These are phyloP conservation scores for Apodemus speciosus DNA, from an alignment of 2,113 vertebrate species.

Conservation along the genomic window DNA sequence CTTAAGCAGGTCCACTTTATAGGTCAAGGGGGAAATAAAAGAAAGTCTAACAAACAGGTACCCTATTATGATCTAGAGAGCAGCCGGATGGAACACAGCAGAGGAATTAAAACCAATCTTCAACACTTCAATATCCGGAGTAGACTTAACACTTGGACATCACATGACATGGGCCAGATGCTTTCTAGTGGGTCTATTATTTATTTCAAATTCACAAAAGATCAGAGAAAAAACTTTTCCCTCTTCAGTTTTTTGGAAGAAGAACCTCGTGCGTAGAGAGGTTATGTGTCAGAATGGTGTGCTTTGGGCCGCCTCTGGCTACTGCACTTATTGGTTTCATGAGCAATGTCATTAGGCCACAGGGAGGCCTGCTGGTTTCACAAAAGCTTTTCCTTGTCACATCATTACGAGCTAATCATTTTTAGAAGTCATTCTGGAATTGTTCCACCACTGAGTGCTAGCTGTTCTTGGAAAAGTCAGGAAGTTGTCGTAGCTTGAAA, in stretches of 20 bases:
- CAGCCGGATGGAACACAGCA: no score
- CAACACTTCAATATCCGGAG: background rate
- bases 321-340: background rate
- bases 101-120: background rate
- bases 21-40: background rate
- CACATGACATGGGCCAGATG: background rate
- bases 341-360: background rate
- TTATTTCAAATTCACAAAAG: background rate
- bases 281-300: background rate
- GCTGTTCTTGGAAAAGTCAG: slow-evolving; percentile 31
- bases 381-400: background rate
- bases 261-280: background rate
- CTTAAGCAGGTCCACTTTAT: background rate
- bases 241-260: background rate
- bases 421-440: slow-evolving; percentile 21
- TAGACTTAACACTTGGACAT: background rate
- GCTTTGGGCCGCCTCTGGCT: background rate
- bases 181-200: background rate
- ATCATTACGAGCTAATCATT: background rate
- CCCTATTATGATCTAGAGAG: background rate
- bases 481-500: background rate
- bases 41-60: background rate
- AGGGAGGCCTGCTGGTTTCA: slow-evolving; percentile 8
- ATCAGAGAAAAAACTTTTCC: background rate
- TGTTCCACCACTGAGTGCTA: background rate